These are phyloP conservation scores for Ataeniobius toweri DNA, from an alignment of 2,797 vertebrate genomes.

Conservation along the genomic window DNA sequence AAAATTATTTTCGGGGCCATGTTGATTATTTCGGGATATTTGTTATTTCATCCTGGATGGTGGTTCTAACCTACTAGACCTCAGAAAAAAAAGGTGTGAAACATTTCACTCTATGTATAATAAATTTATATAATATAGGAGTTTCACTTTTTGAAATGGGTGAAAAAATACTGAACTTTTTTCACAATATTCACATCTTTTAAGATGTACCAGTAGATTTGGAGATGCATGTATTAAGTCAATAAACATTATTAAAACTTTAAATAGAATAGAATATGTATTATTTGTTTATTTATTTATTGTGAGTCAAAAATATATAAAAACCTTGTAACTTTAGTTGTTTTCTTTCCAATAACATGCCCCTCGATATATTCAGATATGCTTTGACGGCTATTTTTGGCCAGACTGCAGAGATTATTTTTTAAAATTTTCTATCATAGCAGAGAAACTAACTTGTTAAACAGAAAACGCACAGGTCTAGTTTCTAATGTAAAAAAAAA, in stretches of 20 bases:
- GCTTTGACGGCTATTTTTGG: background rate
- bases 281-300: background rate
- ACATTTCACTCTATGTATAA: too few species aligned
- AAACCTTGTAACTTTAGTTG: background rate
- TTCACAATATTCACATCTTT: background rate
- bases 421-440: background rate
- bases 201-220: background rate
- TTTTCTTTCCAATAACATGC: background rate
- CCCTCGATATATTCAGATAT: background rate
- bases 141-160: too few species aligned
- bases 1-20: too few species aligned
- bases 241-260: background rate
- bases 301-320: background rate
- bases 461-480: background rate
- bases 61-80: too few species aligned
- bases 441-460: background rate
- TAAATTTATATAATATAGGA: too few species aligned
- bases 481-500: background rate
- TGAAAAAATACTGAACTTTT: too few species aligned
- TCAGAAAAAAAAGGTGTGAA: too few species aligned
- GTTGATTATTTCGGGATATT: too few species aligned
- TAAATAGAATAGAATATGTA: background rate
- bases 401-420: background rate
- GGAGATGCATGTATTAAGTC: background rate
- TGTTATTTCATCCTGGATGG: too few species aligned